Evolutionary conservation across 2,888 invertebrate species (phyloP), one percentile per base, ranked within the genome.

Genomic region (Chymomyza fuscimana): DNA sequence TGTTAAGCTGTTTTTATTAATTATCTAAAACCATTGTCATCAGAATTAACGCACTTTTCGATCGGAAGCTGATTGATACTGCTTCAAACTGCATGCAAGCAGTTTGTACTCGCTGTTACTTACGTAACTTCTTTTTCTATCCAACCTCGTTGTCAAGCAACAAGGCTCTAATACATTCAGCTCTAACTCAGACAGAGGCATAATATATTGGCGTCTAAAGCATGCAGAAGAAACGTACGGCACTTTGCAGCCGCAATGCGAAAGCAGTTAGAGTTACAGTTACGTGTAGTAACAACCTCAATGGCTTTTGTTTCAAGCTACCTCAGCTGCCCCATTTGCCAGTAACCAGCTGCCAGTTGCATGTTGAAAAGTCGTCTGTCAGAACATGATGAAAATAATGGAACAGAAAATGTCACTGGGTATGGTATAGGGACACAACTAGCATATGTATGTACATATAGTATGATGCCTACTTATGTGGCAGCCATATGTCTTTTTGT

Each of bases 301-400:
- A 22, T 58, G 22, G 15, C 58, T 25, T 32, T 32, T 46, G 40
- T 46, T 12, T 2, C n/a, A n/a, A 19, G 16, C 52, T 54, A 19
- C 52, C 52, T 2, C 52, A 29, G 64, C 36, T 73, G 73, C 68
- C 66, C 70, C 70, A 70, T 22, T 19, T 29, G 6, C 25, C 19
- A 6, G 12, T 52, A 6, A 19, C 62, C 69, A 16, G 59, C 70
- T 67, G 71, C 56, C 72, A 74, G 76, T 82, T 87, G 80, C 89
- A 85, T 88, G 89, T 82, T 89, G 78, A 78, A 82, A 81, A 77
- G 82, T 85, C 86, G 80, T 88, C 83, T 85, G 87, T 82, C 89
- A 87, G 77, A 46, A 76, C 87, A 88, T 81, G 85, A 85, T 85
- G 85, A 85, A 88, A 88, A 85, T 88, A 85, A 85, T 85, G 85